Percentiles rank a stretch among this genome's conserved stretches.
Conservation (phyloP, 1,140 invertebrate genomes). For the Oryctes rhinoceros region DNA sequence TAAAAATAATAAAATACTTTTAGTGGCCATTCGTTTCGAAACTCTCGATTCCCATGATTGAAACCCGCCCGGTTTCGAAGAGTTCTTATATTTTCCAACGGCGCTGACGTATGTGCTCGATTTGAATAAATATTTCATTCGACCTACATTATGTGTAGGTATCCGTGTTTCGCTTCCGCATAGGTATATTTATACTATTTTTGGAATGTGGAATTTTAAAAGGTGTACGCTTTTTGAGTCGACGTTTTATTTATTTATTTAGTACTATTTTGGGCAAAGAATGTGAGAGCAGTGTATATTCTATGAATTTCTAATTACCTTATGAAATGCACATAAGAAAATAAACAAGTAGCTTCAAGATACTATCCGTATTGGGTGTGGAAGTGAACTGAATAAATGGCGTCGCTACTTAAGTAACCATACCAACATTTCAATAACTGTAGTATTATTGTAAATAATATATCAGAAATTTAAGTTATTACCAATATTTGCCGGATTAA, state of each 20-base stretch:
- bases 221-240: slow-evolving; percentile 5
- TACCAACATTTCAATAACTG: no score
- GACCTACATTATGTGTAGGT: neutral
- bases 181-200: slow-evolving; percentile 29
- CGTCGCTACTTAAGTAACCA: no score
- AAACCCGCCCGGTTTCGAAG: neutral
- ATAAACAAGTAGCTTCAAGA: no score
- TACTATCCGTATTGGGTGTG: no score
- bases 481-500: no score
- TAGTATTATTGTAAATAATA: no score
- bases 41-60: neutral
- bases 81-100: neutral
- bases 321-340: no score
- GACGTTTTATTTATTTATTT: slow-evolving; percentile 24
- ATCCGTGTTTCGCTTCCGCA: slow-evolving; percentile 20
- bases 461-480: no score
- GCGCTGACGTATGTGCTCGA: neutral
- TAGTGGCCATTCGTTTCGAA: slow-evolving; percentile 3
- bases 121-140: slow-evolving; percentile 35
- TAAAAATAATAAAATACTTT: slow-evolving; percentile 16
- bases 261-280: neutral
- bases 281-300: neutral
- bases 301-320: neutral
- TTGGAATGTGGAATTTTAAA: slow-evolving; percentile 35
- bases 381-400: no score